Conservation (phyloP, 2,888 invertebrate genomes). For the Nebria salina region DNA sequence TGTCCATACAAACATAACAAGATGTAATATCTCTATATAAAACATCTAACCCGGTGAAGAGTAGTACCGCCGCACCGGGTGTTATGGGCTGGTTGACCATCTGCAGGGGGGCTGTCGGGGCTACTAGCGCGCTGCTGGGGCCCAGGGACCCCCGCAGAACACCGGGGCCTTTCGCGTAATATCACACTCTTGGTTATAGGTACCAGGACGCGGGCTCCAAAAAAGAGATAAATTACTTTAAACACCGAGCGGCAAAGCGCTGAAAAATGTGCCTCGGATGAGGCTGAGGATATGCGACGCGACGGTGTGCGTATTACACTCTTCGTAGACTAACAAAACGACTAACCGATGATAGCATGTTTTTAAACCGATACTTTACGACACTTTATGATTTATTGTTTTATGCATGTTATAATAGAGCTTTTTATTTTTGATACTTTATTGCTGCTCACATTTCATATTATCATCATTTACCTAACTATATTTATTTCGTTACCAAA, state of each 20-base stretch:
- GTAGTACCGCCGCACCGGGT: conserved; percentile 12
- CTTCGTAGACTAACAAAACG: background rate
- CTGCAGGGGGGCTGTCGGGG: conserved; percentile 16
- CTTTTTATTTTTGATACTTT: background rate
- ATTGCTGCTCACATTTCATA: background rate
- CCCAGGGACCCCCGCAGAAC: conserved; percentile 16
- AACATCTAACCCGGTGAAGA: background rate
- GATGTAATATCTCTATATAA: conserved; percentile 6
- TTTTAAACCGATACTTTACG: conserved; percentile 11
- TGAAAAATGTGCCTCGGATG: conserved; percentile 10
- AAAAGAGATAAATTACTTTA: conserved; percentile 16
- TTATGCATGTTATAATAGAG: background rate
- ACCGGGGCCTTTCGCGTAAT: conserved; percentile 15
- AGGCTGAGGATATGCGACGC: background rate
- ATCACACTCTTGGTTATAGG: conserved; percentile 8
- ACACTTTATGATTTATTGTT: background rate
- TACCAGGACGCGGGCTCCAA: background rate
- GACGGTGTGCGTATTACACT: background rate
- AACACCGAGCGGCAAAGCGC: conserved; percentile 7
- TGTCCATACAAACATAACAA: background rate
- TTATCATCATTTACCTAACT: background rate
- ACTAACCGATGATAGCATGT: conserved; percentile 12
- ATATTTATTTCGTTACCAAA: background rate
- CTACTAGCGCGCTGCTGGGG: conserved; percentile 13
- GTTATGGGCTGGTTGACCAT: conserved; percentile 2